Evolutionary conservation across 2,113 vertebrate species (phyloP), one percentile per base, ranked within the genome.

Genomic region (Leptobrachium ailaonicum): DNA sequence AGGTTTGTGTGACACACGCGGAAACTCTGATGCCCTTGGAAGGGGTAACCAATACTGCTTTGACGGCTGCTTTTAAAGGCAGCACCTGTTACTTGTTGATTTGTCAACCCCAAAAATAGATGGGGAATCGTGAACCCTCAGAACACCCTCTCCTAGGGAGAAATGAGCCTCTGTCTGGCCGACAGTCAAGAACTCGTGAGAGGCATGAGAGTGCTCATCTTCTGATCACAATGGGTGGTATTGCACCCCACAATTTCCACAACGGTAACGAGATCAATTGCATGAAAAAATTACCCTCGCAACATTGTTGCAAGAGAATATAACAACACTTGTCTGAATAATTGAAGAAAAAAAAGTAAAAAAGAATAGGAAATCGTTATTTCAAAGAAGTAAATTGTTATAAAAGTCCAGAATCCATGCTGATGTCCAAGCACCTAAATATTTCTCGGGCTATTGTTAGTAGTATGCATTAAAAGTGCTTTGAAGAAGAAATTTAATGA

Each of bases 71-170:
- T 67, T 77, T 82, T 13, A 20, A 41, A n/a, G 66, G 45, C 64
- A 32, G 74, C 86, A 83, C 88, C 87, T 90, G 88, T 89, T 56
- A 72, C 79, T 1, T 83, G 83, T 76, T 85, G 87, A 90, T 89
- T 87, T 85, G 87, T 87, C 77, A 14, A 77, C 87, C 88, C 86
- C 81, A 86, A 87, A 81, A 90, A 90, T 90, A 89, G 85, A 83
- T 40, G 70, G 4, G 50, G 76, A 82, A 84, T 86, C 83, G 86
- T 83, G 83, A 85, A 53, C 77, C 62, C 84, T 82, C 68, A 66
- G 44, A 73, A 74, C 82, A 64, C 58, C 53, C 82, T 69, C 66
- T 70, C 69, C 68, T 69, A 66, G 67, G 42, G 73, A 58, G 82
- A 77, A 75, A 76, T 84, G 70, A 84, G 67, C 71, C 81, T 56